These are phyloP conservation scores for Falcaria lacertinaria DNA, from an alignment of 2,888 invertebrate species.

Conservation along the genomic window DNA sequence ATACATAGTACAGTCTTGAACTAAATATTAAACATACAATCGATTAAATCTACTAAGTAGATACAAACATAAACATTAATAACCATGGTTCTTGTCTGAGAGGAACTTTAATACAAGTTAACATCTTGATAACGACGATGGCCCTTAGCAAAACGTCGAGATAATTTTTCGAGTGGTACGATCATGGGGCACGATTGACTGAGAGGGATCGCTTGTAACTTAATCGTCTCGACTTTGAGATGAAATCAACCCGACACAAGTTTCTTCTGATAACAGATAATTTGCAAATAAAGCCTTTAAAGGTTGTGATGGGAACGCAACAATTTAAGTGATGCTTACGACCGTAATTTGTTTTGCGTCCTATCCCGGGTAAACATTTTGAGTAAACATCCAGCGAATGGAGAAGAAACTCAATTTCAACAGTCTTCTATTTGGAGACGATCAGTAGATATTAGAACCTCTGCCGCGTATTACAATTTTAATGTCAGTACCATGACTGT, in stretches of 20 bases:
- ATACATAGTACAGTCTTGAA: no score
- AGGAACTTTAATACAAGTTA: slow-evolving; percentile 39
- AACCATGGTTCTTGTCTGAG: slow-evolving; percentile 12
- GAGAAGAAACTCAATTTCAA: slow-evolving; percentile 19
- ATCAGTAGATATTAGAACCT: slow-evolving; percentile 16
- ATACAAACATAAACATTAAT: background rate
- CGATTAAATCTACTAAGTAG: background rate
- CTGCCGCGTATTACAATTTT: slow-evolving; percentile 3
- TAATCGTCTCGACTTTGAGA: slow-evolving; percentile 36
- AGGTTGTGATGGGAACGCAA: slow-evolving; percentile 19
- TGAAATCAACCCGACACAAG: slow-evolving; percentile 38
- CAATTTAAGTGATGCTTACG: slow-evolving; percentile 29
- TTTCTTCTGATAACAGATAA: slow-evolving; percentile 26
- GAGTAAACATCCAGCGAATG: slow-evolving; percentile 22
- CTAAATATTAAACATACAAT: no score
- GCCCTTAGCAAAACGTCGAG: slow-evolving; percentile 41
- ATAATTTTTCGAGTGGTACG: slow-evolving; percentile 37
- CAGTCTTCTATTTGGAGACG: slow-evolving; percentile 19
- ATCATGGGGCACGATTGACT: slow-evolving; percentile 20
- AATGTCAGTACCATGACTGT: background rate
- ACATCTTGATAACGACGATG: slow-evolving; percentile 41
- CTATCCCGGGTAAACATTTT: slow-evolving; percentile 23
- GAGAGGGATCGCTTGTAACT: slow-evolving; percentile 29
- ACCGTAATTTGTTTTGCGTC: slow-evolving; percentile 24
- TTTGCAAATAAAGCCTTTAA: slow-evolving; percentile 34